Evolutionary conservation across 2,113 vertebrate genomes (phyloP), one percentile per base, ranked within the genome.

Genomic region (Garra rufa): DNA sequence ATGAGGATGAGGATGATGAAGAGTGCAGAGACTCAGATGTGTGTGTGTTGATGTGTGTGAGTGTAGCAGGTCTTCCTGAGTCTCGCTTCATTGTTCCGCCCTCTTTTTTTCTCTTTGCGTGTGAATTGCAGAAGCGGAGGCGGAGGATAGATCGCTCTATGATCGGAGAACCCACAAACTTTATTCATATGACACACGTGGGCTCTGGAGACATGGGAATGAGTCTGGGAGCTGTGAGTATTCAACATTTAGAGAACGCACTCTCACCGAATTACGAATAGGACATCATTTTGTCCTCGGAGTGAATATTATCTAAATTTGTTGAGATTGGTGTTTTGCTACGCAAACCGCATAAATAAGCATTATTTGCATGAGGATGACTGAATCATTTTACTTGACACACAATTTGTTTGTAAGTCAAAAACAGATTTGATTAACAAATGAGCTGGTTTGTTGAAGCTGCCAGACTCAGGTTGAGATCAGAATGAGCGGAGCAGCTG

Each of bases 81-180:
- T 34, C 9, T 55, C 2, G 9, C 10, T 55, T 76, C 50, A 76
- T 8, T 6, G 14, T 9, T 9, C 43, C 24, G 3, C 13, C 1
- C 26, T 24, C 82, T 28, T 57, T 55, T 3, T 28, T 26, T 30
- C 9, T 50, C 17, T 50, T 3, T 48, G 14, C 15, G 24, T 59
- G 30, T 86, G 73, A 52, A 24, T 81, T 91, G 77, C 90, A 97
- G 95, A 96, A 97, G 91, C 95, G 95, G 81, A 94, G 94, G 76
- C 93, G 88, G 86, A 94, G 96, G 5, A 95, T 98, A 78, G 96
- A 97, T 89, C 94, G 96, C 69, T 95, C 96, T 26, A 98, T 97
- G 96, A 98, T 98, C 14, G 96, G 96, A 57, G 95, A 97, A 76
- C 97, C 97, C 2, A 98, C 95, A 89, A 97, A 98, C 92, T 98